A percentile compares a stretch with the other conserved stretches of the same genome.
These are phyloP conservation scores for Rhagonycha lutea DNA, from an alignment of 2,888 invertebrate genomes.

Conservation along the genomic window DNA sequence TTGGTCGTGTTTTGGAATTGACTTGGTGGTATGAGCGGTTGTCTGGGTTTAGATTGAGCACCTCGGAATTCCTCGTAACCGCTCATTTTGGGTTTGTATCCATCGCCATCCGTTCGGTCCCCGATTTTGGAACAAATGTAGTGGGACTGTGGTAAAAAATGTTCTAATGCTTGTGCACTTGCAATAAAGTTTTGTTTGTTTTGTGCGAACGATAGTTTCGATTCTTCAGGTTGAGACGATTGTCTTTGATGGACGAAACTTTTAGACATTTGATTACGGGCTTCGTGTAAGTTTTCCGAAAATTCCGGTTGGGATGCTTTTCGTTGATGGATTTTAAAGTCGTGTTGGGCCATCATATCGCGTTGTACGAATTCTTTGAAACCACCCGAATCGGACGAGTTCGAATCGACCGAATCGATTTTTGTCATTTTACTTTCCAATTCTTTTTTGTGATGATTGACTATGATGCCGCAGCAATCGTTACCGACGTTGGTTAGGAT, in stretches of 20 bases:
- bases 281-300: conserved; percentile 34
- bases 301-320: conserved; percentile 52
- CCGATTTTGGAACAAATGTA: conserved; percentile 36
- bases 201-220: conserved; percentile 38
- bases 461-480: conserved; percentile 55
- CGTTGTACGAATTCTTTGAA: conserved; percentile 55
- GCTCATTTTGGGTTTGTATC: conserved; percentile 31
- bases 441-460: conserved; percentile 49
- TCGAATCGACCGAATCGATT: conserved; percentile 54
- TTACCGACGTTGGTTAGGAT: conserved; percentile 53
- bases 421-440: conserved; percentile 47
- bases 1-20: conserved; percentile 56
- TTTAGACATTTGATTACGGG: conserved; percentile 39
- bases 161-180: conserved; percentile 52
- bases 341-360: conserved; percentile 38
- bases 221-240: conserved; percentile 46
- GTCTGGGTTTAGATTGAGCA: conserved; percentile 37
- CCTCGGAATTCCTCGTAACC: conserved; percentile 40
- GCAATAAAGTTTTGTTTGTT: conserved; percentile 45
- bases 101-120: conserved; percentile 28
- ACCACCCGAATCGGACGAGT: conserved; percentile 56
- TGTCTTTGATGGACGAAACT: conserved; percentile 46
- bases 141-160: conserved; percentile 50
- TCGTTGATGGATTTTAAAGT: conserved; percentile 43
- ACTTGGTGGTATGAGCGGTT: conserved; percentile 47